Evolutionary conservation across 2,797 vertebrate species (phyloP).

Genomic region (Mionectes olivaceus): DNA sequence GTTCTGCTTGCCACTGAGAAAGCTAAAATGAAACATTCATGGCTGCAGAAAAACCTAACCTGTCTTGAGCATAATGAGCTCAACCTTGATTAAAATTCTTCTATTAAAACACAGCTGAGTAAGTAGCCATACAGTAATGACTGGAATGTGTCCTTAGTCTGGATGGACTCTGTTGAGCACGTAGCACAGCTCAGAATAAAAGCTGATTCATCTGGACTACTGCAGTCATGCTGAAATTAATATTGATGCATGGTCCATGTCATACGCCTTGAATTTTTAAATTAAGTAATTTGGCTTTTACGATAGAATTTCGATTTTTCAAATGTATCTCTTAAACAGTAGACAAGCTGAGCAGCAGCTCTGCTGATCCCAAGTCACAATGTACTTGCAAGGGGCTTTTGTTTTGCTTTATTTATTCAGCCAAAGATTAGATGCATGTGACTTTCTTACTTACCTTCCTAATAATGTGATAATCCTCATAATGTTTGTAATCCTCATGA

Average conservation of each 20-base stretch:
- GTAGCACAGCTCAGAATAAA: background rate
- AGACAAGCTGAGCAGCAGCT: background rate
- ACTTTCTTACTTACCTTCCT: background rate
- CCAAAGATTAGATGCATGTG: background rate
- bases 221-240: background rate
- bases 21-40: background rate
- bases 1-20: background rate
- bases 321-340: background rate
- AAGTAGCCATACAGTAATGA: slow-evolving; percentile 18
- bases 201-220: background rate
- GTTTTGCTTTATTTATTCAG: background rate
- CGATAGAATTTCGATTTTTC: background rate
- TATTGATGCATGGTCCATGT: background rate
- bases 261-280: background rate
- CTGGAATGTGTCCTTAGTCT: slow-evolving; percentile 13
- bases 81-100: slow-evolving; percentile 51
- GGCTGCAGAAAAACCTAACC: background rate
- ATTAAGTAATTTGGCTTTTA: background rate
- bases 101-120: slow-evolving; percentile 14
- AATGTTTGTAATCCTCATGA: background rate
- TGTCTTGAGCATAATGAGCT: slow-evolving; percentile 12
- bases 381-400: background rate
- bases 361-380: background rate
- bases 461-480: background rate
- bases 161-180: background rate